A percentile compares a stretch with the other conserved stretches of the same genome.
These are phyloP conservation scores for Cygnus olor DNA, from an alignment of 2,797 vertebrate species.

Conservation along the genomic window DNA sequence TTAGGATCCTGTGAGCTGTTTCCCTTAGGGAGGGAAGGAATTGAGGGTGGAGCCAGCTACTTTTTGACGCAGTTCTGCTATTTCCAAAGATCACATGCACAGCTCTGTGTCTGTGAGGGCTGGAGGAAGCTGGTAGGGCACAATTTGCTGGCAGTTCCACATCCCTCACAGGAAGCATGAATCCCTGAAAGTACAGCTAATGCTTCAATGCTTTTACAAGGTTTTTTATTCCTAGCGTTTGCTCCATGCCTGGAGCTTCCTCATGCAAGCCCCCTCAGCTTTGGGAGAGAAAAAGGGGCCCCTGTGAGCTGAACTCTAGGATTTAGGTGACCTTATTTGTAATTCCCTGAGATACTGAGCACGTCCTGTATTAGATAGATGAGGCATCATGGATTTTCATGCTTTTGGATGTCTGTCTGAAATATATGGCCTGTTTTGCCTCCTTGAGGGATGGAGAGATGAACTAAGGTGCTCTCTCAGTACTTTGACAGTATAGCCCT, in stretches of 20 bases:
- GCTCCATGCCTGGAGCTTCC: background rate
- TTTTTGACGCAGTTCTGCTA: conserved; percentile 68
- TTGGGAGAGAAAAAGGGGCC: background rate
- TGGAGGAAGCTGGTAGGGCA: conserved; percentile 25
- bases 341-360: background rate
- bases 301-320: background rate
- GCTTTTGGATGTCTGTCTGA: background rate
- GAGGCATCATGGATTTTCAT: background rate
- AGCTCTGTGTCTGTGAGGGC: background rate
- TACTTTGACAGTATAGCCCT: background rate
- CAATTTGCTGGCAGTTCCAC: background rate
- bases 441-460: background rate
- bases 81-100: conserved; percentile 62
- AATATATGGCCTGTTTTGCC: background rate
- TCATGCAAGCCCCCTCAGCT: background rate
- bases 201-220: background rate
- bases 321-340: conserved; percentile 1
- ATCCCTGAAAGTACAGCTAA: rapidly evolving
- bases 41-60: conserved; percentile 59
- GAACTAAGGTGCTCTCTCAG: background rate
- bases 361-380: background rate
- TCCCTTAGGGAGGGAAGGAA: conserved; percentile 5
- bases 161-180: background rate
- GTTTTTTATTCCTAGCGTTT: background rate
- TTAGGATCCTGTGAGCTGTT: conserved; percentile 45